phyloP scores from a whole-genome alignment of 2,888 invertebrate genomes.

The Troilus luridus region DNA sequence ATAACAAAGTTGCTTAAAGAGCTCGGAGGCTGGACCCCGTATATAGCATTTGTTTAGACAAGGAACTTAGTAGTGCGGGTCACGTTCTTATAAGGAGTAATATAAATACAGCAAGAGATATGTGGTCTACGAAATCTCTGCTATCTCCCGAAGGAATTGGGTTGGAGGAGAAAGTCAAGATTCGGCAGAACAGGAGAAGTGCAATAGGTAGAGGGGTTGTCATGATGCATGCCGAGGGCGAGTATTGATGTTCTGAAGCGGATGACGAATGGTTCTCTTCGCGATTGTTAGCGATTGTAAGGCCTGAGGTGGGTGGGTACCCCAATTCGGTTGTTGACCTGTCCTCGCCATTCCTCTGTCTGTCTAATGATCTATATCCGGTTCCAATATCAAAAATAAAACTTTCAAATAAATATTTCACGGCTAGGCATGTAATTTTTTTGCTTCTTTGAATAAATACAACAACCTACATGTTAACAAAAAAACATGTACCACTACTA shows the following conservation, averaged over 20 bases:
- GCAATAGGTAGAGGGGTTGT: neutral
- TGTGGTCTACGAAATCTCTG: neutral
- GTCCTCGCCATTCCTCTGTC: neutral
- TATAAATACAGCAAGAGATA: slow-evolving; percentile 3
- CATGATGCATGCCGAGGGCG: neutral
- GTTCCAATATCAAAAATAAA: neutral
- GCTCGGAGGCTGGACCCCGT: neutral
- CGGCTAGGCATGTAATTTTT: no score
- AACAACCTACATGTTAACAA: no score
- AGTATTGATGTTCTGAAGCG: neutral
- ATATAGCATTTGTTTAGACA: neutral
- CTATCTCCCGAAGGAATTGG: neutral
- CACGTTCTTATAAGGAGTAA: slow-evolving; percentile 33
- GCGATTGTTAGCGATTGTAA: neutral
- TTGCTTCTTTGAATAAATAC: no score
- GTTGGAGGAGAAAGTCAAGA: neutral
- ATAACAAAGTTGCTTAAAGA: neutral
- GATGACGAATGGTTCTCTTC: neutral
- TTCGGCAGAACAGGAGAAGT: neutral
- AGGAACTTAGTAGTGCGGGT: slow-evolving; percentile 8
- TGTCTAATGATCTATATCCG: neutral
- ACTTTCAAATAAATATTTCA: neutral
- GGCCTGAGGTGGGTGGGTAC: neutral
- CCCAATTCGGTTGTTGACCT: neutral
- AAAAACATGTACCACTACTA: no score